Conservation (phyloP, 2,888 invertebrate species). For the Campoletis raptor region DNA sequence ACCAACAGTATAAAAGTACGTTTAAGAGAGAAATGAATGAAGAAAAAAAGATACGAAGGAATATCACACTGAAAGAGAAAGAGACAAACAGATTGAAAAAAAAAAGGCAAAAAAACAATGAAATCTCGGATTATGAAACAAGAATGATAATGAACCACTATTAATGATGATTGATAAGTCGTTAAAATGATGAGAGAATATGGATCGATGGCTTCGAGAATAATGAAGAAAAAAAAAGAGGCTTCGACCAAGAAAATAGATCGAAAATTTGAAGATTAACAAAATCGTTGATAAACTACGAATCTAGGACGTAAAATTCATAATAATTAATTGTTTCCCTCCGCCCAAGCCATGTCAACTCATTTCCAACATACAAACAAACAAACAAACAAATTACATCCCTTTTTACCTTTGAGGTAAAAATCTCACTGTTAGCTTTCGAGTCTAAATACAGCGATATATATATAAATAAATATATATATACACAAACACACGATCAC, state of each 20-base stretch:
- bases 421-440: slow-evolving; percentile 65
- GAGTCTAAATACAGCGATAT: slow-evolving; percentile 63
- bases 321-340: slow-evolving; percentile 63
- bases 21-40: slow-evolving; percentile 54
- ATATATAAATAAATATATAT: slow-evolving; percentile 19
- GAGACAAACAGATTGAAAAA: slow-evolving; percentile 31
- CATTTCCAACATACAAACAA: slow-evolving; percentile 14
- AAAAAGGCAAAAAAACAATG: slow-evolving; percentile 36
- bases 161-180: slow-evolving; percentile 63
- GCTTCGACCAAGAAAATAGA: slow-evolving; percentile 23
- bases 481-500: slow-evolving; percentile 58
- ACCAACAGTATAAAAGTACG: neutral
- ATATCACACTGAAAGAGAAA: slow-evolving; percentile 12
- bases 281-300: slow-evolving; percentile 64
- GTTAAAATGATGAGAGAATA: slow-evolving; percentile 50
- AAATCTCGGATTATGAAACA: neutral
- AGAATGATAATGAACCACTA: neutral
- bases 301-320: slow-evolving; percentile 62
- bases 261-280: slow-evolving; percentile 38
- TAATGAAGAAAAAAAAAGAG: neutral
- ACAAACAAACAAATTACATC: slow-evolving; percentile 35
- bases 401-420: slow-evolving; percentile 38
- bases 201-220: slow-evolving; percentile 29
- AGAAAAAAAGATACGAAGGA: slow-evolving; percentile 9
- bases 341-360: slow-evolving; percentile 61